Evolutionary conservation across 2,113 vertebrate species (phyloP).

Genomic region (Lophochroa leadbeateri): DNA sequence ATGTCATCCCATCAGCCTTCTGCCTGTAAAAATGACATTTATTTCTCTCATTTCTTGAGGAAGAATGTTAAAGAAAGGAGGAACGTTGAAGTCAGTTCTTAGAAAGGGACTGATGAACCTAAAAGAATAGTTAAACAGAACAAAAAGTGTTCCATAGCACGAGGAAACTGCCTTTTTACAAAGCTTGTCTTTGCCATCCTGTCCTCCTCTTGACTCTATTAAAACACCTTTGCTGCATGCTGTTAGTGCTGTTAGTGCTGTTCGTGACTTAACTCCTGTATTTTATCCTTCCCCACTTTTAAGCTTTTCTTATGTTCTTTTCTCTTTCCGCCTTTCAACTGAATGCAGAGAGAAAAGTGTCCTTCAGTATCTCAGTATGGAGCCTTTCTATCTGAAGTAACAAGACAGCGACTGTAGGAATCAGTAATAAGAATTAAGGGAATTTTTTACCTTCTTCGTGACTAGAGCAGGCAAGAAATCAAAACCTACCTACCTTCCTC

Average conservation of each 20-base stretch:
- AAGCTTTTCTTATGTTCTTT: conserved; percentile 78
- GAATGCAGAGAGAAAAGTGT: conserved; percentile 92
- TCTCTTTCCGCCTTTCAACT: conserved; percentile 80
- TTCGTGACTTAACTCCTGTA: conserved; percentile 62
- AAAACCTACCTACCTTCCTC: conserved; percentile 75
- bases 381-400: conserved; percentile 88
- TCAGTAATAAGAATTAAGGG: conserved; percentile 74
- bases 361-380: conserved; percentile 90
- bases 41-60: neutral
- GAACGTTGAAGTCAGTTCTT: neutral
- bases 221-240: conserved; percentile 70
- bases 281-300: conserved; percentile 62
- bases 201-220: conserved; percentile 65
- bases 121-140: neutral
- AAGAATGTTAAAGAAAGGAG: neutral
- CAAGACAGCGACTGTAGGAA: conserved; percentile 85
- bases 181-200: conserved; percentile 49
- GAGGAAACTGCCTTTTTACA: conserved; percentile 2
- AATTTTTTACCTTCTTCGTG: conserved; percentile 78
- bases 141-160: neutral
- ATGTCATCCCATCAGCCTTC: neutral
- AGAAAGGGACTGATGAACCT: neutral
- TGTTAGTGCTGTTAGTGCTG: conserved; percentile 69
- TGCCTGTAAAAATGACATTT: neutral
- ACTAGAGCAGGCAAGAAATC: conserved; percentile 82